Base-by-base conservation (phyloP, 1,140 invertebrate genomes). In the Macrobrachium rosenbergii region DNA sequence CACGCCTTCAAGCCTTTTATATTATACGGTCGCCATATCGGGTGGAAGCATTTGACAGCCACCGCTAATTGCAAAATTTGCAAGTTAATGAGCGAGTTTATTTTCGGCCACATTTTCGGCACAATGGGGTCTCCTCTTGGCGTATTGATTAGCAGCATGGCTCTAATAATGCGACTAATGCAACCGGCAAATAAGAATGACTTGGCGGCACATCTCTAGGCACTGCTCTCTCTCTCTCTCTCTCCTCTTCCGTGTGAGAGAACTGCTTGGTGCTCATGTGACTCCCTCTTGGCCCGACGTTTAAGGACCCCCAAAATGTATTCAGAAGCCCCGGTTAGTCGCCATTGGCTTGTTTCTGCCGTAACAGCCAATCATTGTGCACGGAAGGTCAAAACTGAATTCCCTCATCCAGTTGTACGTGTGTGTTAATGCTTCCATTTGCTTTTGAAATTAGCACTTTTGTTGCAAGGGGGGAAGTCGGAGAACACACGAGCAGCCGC, bases 11-110 rank as follows among this genome's bases (percentile, higher is more conserved):
- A 64, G 16, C 72, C 16, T 64, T 21, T 21, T 64, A 73, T 21
- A 23, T 21, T 16, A 73, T n/a, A 37, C 69, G 37, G n/a, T 21
- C 21, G 16, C 37, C 69, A n/a, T 23, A 73, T 37, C 28, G 28
- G 28, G 28, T 37, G 28, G 58, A 52, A 45, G 43, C 64, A 82
- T 82, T 82, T 82, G 80, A 72, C 21, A 72, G 80, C 63, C 21
- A 21, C 63, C 64, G 80, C 64, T 82, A 82, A 82, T 82, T 82
- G 80, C 64, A 28, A 72, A 21, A 82, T 82, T 82, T 82, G 80
- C 80, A 82, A 82, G 80, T 82, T 72, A 82, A 82, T 82, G 80
- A 82, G 80, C 14, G 45, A 58, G 45, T 43, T 72, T 21, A 82
- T 82, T 72, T 69, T 82, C 80, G 64, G 28, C 64, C 19, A 12